Percentiles rank a stretch among this genome's conserved stretches.
phyloP scores from a whole-genome alignment of 2,888 invertebrate genomes.

The Portevinia maculata region DNA sequence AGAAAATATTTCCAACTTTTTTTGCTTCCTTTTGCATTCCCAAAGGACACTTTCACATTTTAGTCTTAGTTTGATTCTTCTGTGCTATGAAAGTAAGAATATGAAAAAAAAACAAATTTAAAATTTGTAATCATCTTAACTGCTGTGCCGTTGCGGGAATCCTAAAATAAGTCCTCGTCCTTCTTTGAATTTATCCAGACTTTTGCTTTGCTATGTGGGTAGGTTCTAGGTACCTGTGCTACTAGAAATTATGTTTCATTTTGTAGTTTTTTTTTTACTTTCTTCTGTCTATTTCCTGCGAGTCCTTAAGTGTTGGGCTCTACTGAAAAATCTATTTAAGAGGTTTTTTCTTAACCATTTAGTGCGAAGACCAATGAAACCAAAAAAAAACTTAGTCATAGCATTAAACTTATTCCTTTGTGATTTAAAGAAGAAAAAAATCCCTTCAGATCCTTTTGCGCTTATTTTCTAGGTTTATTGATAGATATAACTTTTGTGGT shows the following conservation, averaged over 20 bases:
- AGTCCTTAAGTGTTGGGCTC: slow-evolving; percentile 8
- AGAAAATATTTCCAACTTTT: neutral
- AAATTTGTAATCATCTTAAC: slow-evolving; percentile 49
- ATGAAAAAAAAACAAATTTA: neutral
- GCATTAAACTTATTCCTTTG: slow-evolving; percentile 33
- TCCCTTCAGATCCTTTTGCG: slow-evolving; percentile 18
- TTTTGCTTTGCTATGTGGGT: neutral
- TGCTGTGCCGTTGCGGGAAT: slow-evolving; percentile 37
- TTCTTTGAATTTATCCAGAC: neutral
- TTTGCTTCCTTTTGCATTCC: neutral
- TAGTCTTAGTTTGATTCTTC: slow-evolving; percentile 14
- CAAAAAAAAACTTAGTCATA: too few relatives aligned
- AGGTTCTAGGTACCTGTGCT: neutral
- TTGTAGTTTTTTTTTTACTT: neutral
- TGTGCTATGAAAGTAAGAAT: slow-evolving; percentile 11
- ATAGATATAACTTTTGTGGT: neutral
- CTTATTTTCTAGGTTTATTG: neutral
- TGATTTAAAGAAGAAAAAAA: slow-evolving; percentile 12
- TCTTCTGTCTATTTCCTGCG: slow-evolving; percentile 3
- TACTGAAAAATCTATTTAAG: slow-evolving; percentile 1
- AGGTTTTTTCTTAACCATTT: slow-evolving; percentile 16
- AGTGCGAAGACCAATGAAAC: slow-evolving; percentile 17
- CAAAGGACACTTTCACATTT: slow-evolving; percentile 23
- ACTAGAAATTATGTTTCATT: slow-evolving; percentile 11
- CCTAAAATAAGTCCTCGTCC: slow-evolving; percentile 8